phyloP scores from a whole-genome alignment of 2,888 invertebrate genomes.

The Thera britannica region DNA sequence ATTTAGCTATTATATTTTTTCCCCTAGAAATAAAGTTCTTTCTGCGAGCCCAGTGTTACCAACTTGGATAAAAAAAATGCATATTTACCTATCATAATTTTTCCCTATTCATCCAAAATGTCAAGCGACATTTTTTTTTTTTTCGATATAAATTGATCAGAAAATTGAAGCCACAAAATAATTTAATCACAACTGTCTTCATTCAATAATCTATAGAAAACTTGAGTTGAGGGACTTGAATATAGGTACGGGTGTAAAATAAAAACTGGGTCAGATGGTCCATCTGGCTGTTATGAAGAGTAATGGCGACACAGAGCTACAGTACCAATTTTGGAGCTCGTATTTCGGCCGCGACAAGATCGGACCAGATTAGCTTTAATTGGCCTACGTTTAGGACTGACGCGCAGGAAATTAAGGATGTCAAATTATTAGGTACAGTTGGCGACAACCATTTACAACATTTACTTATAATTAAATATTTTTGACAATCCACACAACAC shows the following conservation, averaged over 20 bases:
- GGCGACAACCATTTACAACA: no score
- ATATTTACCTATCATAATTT: no score
- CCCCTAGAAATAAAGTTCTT: no score
- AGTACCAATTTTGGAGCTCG: conserved; percentile 24
- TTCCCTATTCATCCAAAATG: no score
- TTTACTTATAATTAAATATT: no score
- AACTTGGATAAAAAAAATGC: no score
- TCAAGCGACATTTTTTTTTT: no score
- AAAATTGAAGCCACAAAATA: no score
- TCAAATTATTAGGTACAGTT: neutral
- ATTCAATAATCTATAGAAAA: neutral
- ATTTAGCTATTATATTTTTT: no score
- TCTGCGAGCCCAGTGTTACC: neutral
- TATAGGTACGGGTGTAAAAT: conserved; percentile 3
- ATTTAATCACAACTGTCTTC: no score
- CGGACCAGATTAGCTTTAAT: conserved; percentile 25
- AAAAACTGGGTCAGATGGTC: conserved; percentile 18
- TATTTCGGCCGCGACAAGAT: conserved; percentile 15
- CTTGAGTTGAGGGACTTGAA: neutral
- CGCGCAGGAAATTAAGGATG: conserved; percentile 17
- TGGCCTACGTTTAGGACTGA: conserved; percentile 15
- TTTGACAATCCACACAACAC: no score
- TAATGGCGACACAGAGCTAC: conserved; percentile 21
- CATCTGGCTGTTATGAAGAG: conserved; percentile 27
- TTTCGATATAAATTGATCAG: no score